Conservation (phyloP, 2,888 invertebrate genomes). For the Nemotelus pantherinus region DNA sequence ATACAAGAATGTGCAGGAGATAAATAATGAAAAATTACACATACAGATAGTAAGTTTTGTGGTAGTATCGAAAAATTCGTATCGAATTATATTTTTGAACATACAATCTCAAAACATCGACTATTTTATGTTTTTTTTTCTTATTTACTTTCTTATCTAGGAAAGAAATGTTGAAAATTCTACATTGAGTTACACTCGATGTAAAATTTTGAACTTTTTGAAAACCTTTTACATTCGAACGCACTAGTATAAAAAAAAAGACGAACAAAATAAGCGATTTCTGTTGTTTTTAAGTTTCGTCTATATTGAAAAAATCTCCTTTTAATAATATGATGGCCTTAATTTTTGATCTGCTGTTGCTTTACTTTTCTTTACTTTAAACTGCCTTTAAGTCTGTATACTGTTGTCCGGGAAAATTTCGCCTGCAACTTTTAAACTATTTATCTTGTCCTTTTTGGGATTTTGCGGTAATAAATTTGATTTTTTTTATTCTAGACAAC, state of each 20-base stretch:
- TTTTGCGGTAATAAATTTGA: no score
- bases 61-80: no score
- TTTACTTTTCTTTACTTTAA: neutral
- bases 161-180: neutral
- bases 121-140: no score
- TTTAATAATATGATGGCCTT: constrained; percentile 25
- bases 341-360: constrained; percentile 17
- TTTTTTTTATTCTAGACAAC: constrained; percentile 18
- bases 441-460: neutral
- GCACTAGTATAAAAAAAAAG: constrained; percentile 8
- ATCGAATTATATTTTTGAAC: no score
- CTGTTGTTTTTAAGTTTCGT: constrained; percentile 18
- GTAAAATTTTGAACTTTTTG: neutral
- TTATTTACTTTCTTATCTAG: no score
- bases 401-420: constrained; percentile 15
- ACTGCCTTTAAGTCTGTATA: neutral
- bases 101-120: no score
- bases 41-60: no score
- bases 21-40: no score
- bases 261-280: constrained; percentile 2
- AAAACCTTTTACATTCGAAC: neutral
- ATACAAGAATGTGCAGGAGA: no score
- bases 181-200: neutral
- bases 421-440: constrained; percentile 14
- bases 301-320: constrained; percentile 35